Evolutionary conservation across 1,140 invertebrate genomes (phyloP).

Genomic region (Drosophila busckii): DNA sequence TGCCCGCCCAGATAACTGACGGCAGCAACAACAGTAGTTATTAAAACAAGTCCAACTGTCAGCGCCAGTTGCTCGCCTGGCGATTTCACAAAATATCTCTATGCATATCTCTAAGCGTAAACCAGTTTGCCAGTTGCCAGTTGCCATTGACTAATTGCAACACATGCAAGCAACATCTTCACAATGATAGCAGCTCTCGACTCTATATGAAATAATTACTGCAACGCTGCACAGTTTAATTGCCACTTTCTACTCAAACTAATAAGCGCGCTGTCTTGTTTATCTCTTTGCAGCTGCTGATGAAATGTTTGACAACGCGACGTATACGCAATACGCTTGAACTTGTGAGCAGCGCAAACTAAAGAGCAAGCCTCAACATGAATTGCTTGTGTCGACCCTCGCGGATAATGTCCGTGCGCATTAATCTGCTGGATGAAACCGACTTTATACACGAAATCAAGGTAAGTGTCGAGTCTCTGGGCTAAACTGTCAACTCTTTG

Average conservation of each 20-base stretch:
- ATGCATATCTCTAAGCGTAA: slow-evolving; percentile 21
- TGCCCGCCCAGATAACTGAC: slow-evolving; percentile 50
- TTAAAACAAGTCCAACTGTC: slow-evolving; percentile 52
- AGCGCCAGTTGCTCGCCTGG: slow-evolving; percentile 5
- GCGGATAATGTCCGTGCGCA: slow-evolving; percentile 79
- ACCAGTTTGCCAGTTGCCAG: slow-evolving; percentile 42
- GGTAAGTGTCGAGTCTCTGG: slow-evolving; percentile 78
- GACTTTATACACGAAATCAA: slow-evolving; percentile 84
- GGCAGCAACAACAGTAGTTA: slow-evolving; percentile 55
- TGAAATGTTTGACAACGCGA: slow-evolving; percentile 9
- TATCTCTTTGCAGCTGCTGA: slow-evolving; percentile 36
- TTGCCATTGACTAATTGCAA: slow-evolving; percentile 57
- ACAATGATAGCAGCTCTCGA: slow-evolving; percentile 41
- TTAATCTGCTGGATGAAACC: slow-evolving; percentile 84
- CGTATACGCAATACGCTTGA: slow-evolving; percentile 43
- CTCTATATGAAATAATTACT: slow-evolving; percentile 34
- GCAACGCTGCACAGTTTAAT: slow-evolving; percentile 65
- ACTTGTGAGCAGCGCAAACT: slow-evolving; percentile 13
- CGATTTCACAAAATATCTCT: slow-evolving; percentile 12
- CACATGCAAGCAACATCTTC: slow-evolving; percentile 10
- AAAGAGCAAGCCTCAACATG: slow-evolving; percentile 49
- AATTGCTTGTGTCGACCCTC: slow-evolving; percentile 78
- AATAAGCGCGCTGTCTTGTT: slow-evolving; percentile 9
- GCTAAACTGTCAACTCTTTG: slow-evolving; percentile 4
- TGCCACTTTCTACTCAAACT: slow-evolving; percentile 56